Evolutionary conservation across 2,888 invertebrate species (phyloP).

Genomic region (Cerceris ruficornis): DNA sequence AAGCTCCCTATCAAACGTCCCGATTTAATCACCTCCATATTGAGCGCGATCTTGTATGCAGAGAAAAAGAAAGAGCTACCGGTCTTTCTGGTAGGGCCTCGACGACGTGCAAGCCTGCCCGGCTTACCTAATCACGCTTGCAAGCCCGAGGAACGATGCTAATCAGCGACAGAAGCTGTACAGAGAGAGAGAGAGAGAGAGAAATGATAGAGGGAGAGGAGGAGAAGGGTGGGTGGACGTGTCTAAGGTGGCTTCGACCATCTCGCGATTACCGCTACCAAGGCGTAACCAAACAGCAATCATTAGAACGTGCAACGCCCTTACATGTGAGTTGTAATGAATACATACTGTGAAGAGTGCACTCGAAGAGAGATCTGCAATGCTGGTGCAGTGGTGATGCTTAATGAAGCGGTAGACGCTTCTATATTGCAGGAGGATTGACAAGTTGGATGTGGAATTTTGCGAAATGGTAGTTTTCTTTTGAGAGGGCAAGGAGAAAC

Average conservation of each 20-base stretch:
- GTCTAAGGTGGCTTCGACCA: conserved; percentile 22
- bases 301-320: conserved; percentile 68
- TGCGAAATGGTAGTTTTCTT: too few relatives aligned
- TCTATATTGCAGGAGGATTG: neutral
- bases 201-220: too few relatives aligned
- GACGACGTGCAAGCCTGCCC: conserved; percentile 6
- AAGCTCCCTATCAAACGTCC: conserved; percentile 44
- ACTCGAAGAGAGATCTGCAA: neutral
- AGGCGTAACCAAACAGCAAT: conserved; percentile 76
- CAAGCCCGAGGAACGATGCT: conserved; percentile 30
- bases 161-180: conserved; percentile 25
- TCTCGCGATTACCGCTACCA: conserved; percentile 60
- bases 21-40: conserved; percentile 59
- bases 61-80: conserved; percentile 31
- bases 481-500: too few relatives aligned
- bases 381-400: neutral
- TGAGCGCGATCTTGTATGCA: conserved; percentile 38
- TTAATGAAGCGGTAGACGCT: neutral
- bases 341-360: conserved; percentile 59
- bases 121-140: conserved; percentile 53
- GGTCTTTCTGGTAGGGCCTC: conserved; percentile 33
- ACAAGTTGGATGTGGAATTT: too few relatives aligned
- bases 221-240: conserved; percentile 3
- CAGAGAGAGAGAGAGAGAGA: too few relatives aligned
- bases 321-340: conserved; percentile 71